A percentile compares a stretch with the other conserved stretches of the same genome.
Conservation (phyloP, 2,113 vertebrate genomes). For the Stercorarius parasiticus region DNA sequence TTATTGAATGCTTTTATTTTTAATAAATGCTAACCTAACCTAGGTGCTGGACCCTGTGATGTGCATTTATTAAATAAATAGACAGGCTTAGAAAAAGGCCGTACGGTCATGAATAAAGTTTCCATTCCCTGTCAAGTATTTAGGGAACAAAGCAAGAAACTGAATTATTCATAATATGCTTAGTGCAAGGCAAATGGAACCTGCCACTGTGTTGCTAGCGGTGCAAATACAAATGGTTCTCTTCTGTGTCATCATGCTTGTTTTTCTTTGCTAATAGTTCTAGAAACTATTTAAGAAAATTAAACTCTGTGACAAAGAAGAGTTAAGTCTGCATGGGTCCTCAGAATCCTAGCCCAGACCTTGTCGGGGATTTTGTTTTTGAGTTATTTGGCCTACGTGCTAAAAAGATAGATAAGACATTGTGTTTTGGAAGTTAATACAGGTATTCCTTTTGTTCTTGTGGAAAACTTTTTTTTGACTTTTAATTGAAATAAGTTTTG, state of each 20-base stretch:
- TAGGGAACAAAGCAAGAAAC: conserved; percentile 14
- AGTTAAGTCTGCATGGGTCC: neutral
- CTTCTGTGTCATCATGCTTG: neutral
- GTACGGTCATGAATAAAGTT: conserved; percentile 5
- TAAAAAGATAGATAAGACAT: conserved; percentile 5
- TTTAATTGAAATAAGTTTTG: neutral
- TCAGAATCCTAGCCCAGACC: neutral
- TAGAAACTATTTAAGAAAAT: neutral
- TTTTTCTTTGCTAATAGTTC: neutral
- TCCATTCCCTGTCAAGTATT: conserved; percentile 24
- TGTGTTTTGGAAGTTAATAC: neutral
- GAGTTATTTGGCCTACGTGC: conserved; percentile 26
- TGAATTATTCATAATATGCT: conserved; percentile 51
- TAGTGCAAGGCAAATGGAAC: conserved; percentile 51
- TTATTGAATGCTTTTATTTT: conserved; percentile 49
- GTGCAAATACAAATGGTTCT: neutral
- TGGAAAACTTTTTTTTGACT: neutral
- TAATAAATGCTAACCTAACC: neutral
- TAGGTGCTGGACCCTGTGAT: neutral
- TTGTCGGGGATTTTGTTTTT: conserved; percentile 11
- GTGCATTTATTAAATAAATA: conserved; percentile 23
- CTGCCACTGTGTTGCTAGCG: neutral
- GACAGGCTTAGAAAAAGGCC: neutral
- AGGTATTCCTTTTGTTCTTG: neutral
- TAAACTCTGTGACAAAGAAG: neutral